Base-by-base conservation (phyloP, 2,888 invertebrate genomes). In the Microctonus aethiopoides region DNA sequence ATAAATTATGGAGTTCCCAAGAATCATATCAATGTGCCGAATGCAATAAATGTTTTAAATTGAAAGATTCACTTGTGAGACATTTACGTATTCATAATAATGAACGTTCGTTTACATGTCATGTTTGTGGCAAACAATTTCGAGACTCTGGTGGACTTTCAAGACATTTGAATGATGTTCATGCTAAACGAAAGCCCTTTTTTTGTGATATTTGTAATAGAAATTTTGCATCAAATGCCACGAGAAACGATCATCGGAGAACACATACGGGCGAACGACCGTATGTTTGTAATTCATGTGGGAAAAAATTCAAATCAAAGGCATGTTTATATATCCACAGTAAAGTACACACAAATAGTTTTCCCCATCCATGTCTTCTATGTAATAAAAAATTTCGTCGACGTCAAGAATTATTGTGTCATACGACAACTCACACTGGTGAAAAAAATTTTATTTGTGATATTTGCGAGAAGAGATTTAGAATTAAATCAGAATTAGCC, bases 371-470 rank as follows among this genome's bases (percentile, higher is more conserved):
- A 0, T 90, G 90, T 75, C 67, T 82, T 0, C 77, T 80, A 13
- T 92, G 92, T 79, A 87, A 84, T n/a, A 89, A 90, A 59, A 83
- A 81, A 64, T 92, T 91, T 80, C 88, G 89, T 46, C 85, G 91
- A 6, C 83, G 84, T 26, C 86, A 88, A 71, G 87, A 88, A 56
- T 80, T 90, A 72, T 70, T 80, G 34, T 81, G 88, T 3, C 90
- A 90, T 78, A 79, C 86, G 62, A 86, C 83, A 54, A 87, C 88
- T 9, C 90, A 90, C 76, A 84, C 84, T 0, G 87, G 86, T 0
- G 87, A 85, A 72, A 87, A 86, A 57, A 80, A 81, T 39, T 88
- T 88, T 77, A 82, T 80, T 0, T 91, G 91, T 76, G 79, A 83
- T 3, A 76, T 84, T 10, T 91, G 91, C 76, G 87, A 87, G 0